Conservation (phyloP, 2,888 invertebrate species). For the Lepidochitona cinerea region DNA sequence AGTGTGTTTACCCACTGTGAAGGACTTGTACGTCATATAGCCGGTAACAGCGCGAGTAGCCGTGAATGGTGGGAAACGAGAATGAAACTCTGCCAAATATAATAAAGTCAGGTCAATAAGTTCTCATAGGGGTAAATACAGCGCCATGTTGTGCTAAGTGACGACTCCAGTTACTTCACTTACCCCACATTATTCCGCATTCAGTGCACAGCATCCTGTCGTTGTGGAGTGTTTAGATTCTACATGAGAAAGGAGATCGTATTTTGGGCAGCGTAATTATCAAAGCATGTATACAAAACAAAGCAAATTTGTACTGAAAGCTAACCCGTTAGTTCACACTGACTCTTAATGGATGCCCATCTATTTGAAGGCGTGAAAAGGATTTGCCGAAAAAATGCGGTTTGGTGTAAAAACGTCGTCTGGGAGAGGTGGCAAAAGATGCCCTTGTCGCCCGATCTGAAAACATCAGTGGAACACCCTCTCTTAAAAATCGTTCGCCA, state of each 20-base stretch:
- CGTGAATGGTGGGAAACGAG: neutral
- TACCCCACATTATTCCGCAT: neutral
- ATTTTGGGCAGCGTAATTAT: neutral
- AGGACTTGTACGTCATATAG: slow-evolving; percentile 5
- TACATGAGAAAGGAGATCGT: neutral
- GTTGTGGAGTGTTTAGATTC: neutral
- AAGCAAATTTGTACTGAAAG: slow-evolving; percentile 6
- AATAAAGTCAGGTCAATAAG: neutral
- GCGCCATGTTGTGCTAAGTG: slow-evolving; percentile 6
- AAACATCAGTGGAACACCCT: no score
- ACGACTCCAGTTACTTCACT: neutral
- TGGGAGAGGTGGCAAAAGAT: neutral
- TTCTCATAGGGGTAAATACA: neutral
- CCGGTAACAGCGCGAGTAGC: neutral
- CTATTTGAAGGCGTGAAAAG: neutral
- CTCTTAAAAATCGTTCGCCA: no score
- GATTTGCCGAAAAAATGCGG: neutral
- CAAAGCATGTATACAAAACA: slow-evolving; percentile 8
- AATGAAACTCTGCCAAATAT: neutral
- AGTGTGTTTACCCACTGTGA: neutral
- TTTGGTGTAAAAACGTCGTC: neutral
- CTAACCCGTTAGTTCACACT: neutral
- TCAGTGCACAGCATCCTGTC: neutral
- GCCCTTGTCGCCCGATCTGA: no score
- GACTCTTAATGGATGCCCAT: neutral